Conservation (phyloP, 2,888 invertebrate species). For the Antheraea assamensis region DNA sequence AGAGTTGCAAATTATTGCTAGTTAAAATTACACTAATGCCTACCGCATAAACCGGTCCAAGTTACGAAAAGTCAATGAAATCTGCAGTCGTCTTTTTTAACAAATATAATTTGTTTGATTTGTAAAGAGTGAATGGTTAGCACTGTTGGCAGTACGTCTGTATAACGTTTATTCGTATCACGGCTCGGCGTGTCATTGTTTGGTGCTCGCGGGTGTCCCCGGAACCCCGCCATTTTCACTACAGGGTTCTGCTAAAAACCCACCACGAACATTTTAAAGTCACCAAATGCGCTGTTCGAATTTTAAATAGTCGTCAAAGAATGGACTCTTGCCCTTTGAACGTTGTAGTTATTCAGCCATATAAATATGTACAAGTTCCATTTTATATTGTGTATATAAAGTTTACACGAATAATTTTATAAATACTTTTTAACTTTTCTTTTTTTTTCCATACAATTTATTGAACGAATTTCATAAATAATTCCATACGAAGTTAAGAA, state of each 20-base stretch:
- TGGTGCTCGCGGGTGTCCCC: constrained; percentile 70
- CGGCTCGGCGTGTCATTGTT: constrained; percentile 61
- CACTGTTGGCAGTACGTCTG: constrained; percentile 54
- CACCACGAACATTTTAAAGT: constrained; percentile 69
- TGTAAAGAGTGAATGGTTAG: constrained; percentile 72
- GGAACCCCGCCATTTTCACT: constrained; percentile 75
- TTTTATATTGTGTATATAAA: neutral
- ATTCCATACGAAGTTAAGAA: too few relatives aligned
- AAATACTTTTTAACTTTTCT: neutral
- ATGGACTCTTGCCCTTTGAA: constrained; percentile 62
- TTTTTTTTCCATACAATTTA: too few relatives aligned
- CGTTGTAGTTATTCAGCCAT: constrained; percentile 52
- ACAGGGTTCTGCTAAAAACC: constrained; percentile 77
- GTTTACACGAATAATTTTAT: neutral
- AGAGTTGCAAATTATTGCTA: neutral
- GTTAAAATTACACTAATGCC: neutral
- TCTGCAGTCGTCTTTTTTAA: constrained; percentile 66
- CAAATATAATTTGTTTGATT: constrained; percentile 80
- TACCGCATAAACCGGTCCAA: constrained; percentile 28
- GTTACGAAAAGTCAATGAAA: constrained; percentile 46
- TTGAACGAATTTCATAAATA: too few relatives aligned
- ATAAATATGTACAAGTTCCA: neutral
- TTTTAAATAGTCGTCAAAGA: constrained; percentile 57
- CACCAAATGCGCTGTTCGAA: constrained; percentile 65
- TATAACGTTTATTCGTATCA: constrained; percentile 55